Evolutionary conservation across 1,140 invertebrate genomes (phyloP), one percentile per base, ranked within the genome.

Genomic region (Plutomurus gul): DNA sequence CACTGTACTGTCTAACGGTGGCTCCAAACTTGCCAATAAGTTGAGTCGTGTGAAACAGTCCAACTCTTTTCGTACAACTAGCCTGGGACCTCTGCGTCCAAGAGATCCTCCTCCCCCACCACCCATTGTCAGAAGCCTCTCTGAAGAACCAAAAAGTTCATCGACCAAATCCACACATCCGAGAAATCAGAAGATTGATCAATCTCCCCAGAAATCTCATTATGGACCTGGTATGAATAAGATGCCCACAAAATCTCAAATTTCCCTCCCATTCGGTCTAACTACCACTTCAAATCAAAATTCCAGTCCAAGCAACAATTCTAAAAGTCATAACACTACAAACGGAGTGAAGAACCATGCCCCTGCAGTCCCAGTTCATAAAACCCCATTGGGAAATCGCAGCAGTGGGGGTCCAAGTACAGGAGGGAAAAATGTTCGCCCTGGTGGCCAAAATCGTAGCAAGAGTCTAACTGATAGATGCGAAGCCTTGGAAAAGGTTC

Each of bases 41-140:
- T 36, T 25, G 40, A 56, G 18, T 20, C 74, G 76, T 10, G 30
- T 82, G 10, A 82, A 79, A 46, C 81, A 82, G 40, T 78, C 76
- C 10, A 82, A 73, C 46, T 82, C 81, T 5, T 82, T 82, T 25
- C 39, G 77, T 39, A 8, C 60, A 33, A 33, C 33, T n/a, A 25
- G 22, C n/a, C 2, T 46, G 25, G 80, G 5, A 76, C 70, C 85
- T 16, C 81, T 84, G 7, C 71, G 86, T 30, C 86, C 86, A 3
- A 84, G 82, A 70, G 86, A 86, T 22, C 86, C 86, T 5, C 86
- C 86, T n/a, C 86, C 86, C 20, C 86, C 86, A 18, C 86, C 86
- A 27, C 86, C 86, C 11, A 82, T 84, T 20, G 73, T 80, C 46
- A 73, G 70, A 72, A n/a, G 49, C 22, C 18, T 65, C 18, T 65